phyloP scores from a whole-genome alignment of 2,888 invertebrate species.

The Rhodophaea formosa region DNA sequence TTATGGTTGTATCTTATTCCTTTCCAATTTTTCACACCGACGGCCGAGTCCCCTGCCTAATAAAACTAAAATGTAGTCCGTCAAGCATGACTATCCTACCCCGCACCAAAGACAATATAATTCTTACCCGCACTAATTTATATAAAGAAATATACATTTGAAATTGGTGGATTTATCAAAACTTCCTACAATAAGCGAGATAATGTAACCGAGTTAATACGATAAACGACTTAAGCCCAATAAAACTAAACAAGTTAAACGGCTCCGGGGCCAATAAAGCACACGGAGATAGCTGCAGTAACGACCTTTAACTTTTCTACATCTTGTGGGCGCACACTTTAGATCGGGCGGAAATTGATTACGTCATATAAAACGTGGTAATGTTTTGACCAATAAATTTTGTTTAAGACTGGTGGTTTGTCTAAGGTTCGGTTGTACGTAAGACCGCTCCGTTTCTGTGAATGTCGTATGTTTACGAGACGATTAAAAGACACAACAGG shows the following conservation, averaged over 20 bases:
- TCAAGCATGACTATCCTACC: background rate
- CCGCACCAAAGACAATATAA: too few species aligned
- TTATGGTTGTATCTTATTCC: too few species aligned
- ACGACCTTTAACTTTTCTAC: slow-evolving; percentile 44
- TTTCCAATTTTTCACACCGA: too few species aligned
- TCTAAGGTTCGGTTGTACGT: too few species aligned
- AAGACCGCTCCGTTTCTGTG: too few species aligned
- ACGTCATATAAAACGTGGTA: background rate
- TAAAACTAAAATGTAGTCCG: too few species aligned
- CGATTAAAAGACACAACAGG: too few species aligned
- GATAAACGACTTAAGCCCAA: slow-evolving; percentile 70
- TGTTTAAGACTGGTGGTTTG: too few species aligned
- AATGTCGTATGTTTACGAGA: too few species aligned
- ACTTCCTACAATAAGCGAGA: slow-evolving; percentile 56
- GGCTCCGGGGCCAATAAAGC: slow-evolving; percentile 58
- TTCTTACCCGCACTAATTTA: slow-evolving; percentile 2
- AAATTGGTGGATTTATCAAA: slow-evolving; percentile 64
- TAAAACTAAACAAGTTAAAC: slow-evolving; percentile 77
- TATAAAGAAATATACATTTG: slow-evolving; percentile 36
- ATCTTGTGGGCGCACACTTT: slow-evolving; percentile 25
- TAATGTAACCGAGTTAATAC: slow-evolving; percentile 66
- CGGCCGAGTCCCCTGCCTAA: too few species aligned
- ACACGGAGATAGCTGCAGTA: slow-evolving; percentile 49
- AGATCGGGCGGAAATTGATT: slow-evolving; percentile 3
- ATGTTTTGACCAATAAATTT: background rate